Evolutionary conservation across 2,888 invertebrate genomes (phyloP).

Genomic region (Sarcophaga variegata): DNA sequence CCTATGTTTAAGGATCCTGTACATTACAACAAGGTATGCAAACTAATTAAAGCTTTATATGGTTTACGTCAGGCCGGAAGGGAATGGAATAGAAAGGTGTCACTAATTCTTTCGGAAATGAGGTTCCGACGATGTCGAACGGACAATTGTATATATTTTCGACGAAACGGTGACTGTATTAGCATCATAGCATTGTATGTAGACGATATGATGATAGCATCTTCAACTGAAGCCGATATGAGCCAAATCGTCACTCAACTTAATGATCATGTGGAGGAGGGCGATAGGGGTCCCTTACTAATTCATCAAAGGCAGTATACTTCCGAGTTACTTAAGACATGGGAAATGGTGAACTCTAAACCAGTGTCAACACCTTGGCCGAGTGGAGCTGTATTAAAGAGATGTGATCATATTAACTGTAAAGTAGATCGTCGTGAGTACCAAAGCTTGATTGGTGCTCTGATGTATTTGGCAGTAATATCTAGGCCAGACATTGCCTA

Average conservation of each 20-base stretch:
- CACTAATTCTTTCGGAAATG: too few relatives aligned
- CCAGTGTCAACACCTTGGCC: conserved; percentile 55
- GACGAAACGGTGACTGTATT: conserved; percentile 19
- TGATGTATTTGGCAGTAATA: conserved; percentile 58
- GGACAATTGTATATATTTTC: conserved; percentile 55
- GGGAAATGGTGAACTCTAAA: conserved; percentile 44
- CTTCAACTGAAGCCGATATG: conserved; percentile 37
- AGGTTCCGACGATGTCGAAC: conserved; percentile 40
- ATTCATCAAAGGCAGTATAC: conserved; percentile 46
- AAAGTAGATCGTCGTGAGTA: conserved; percentile 29
- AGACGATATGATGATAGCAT: background rate
- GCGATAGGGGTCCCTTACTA: too few relatives aligned
- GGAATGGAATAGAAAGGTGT: conserved; percentile 2
- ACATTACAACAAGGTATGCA: too few relatives aligned
- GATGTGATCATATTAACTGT: conserved; percentile 28
- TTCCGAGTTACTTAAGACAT: conserved; percentile 34
- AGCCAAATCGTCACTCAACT: conserved; percentile 44
- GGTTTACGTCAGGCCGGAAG: background rate
- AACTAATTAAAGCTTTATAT: too few relatives aligned
- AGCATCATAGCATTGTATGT: conserved; percentile 53
- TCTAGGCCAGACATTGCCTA: conserved; percentile 30
- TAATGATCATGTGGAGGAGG: background rate
- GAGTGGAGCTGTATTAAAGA: conserved; percentile 52
- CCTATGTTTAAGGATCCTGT: too few relatives aligned
- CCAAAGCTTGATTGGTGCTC: conserved; percentile 54